These are phyloP conservation scores for Xestia sexstrigata DNA, from an alignment of 2,888 invertebrate species.

Conservation along the genomic window DNA sequence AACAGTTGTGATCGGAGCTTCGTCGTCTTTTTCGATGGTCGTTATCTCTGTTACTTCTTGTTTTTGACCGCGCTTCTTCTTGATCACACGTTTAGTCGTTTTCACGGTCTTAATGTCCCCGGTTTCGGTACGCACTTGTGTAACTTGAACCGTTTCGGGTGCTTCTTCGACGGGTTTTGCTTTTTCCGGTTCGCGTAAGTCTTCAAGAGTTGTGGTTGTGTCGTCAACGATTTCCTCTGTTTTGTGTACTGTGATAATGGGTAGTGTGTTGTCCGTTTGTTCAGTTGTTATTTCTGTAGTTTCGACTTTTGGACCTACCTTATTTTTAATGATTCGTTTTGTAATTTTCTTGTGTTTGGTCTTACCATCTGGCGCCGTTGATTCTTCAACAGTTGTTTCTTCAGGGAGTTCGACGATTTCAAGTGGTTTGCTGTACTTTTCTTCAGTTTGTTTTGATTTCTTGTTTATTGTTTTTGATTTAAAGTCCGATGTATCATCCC, in stretches of 20 bases:
- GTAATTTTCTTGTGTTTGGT: constrained; percentile 51
- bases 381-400: constrained; percentile 30
- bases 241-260: constrained; percentile 70
- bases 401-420: constrained; percentile 49
- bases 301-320: constrained; percentile 69
- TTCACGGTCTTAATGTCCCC: constrained; percentile 69
- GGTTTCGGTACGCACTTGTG: constrained; percentile 57
- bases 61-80: constrained; percentile 56
- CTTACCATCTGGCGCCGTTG: constrained; percentile 50
- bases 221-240: constrained; percentile 72
- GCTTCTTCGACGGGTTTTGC: neutral
- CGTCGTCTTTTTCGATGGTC: constrained; percentile 57
- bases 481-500: constrained; percentile 43
- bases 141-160: constrained; percentile 26
- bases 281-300: constrained; percentile 50
- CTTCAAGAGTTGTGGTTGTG: constrained; percentile 26
- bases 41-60: constrained; percentile 65
- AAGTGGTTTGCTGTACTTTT: neutral
- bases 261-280: constrained; percentile 53
- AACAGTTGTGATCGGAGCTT: constrained; percentile 47
- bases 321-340: constrained; percentile 67
- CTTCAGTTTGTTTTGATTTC: constrained; percentile 46
- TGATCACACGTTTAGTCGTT: constrained; percentile 73
- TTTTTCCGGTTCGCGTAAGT: constrained; percentile 12
- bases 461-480: constrained; percentile 58